Conservation (phyloP, 2,113 vertebrate genomes). For the Ceyx margarethae region DNA sequence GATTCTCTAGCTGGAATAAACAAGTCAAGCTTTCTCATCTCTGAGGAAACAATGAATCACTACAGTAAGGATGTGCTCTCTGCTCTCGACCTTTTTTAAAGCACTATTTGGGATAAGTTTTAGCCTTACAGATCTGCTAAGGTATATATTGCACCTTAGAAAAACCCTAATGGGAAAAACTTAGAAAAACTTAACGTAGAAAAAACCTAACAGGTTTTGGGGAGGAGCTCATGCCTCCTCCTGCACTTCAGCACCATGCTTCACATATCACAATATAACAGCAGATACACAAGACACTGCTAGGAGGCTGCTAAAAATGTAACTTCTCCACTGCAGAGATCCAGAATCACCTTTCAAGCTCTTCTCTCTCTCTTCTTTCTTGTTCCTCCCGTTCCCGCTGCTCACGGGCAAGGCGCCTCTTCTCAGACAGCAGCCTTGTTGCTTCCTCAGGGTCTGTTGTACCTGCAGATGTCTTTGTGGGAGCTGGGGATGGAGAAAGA, state of each 20-base stretch:
- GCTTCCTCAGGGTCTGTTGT: constrained; percentile 94
- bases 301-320: background rate
- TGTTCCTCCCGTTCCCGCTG: constrained; percentile 91
- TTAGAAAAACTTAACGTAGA: background rate
- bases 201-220: background rate
- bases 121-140: background rate
- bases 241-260: background rate
- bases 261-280: background rate
- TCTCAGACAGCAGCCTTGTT: constrained; percentile 88
- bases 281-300: background rate
- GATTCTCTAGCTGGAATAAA: background rate
- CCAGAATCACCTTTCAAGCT: constrained; percentile 82
- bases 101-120: background rate
- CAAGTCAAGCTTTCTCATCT: background rate
- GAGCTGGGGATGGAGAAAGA: background rate
- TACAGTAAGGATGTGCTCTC: background rate
- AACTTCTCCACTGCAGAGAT: background rate
- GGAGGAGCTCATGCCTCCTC: background rate
- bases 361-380: constrained; percentile 82
- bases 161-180: background rate
- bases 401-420: constrained; percentile 89
- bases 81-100: background rate
- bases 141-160: background rate
- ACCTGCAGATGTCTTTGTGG: constrained; percentile 81
- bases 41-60: background rate